A percentile compares a stretch with the other conserved stretches of the same genome.
phyloP scores from a whole-genome alignment of 2,888 invertebrate species.

The Bellardia pandia region DNA sequence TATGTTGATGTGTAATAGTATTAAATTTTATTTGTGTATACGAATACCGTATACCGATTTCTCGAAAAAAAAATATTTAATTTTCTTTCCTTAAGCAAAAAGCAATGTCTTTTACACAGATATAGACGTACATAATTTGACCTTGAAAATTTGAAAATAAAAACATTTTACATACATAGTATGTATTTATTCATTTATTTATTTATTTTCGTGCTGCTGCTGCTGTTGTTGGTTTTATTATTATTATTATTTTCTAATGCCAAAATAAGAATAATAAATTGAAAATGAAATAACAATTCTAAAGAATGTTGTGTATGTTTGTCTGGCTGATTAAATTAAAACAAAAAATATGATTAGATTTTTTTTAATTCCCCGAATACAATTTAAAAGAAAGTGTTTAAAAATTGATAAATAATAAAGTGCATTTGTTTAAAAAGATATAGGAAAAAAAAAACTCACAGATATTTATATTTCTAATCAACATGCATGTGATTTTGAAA shows the following conservation, averaged over 20 bases:
- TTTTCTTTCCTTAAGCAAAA: slow-evolving; percentile 46
- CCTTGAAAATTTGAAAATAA: slow-evolving; percentile 67
- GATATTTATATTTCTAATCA: too few species aligned
- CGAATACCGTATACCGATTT: background rate
- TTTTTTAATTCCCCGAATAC: background rate
- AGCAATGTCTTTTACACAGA: slow-evolving; percentile 44
- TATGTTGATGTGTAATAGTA: background rate
- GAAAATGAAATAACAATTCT: slow-evolving; percentile 20
- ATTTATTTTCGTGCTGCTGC: slow-evolving; percentile 17
- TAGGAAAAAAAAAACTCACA: too few species aligned
- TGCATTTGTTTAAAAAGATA: too few species aligned
- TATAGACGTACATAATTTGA: slow-evolving; percentile 46
- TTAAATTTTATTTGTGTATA: slow-evolving; percentile 14
- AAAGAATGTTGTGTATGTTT: slow-evolving; percentile 2
- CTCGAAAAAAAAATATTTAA: slow-evolving; percentile 5
- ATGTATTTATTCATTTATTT: slow-evolving; percentile 41
- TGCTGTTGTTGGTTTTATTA: slow-evolving; percentile 15
- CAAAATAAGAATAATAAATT: slow-evolving; percentile 49
- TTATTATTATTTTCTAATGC: slow-evolving; percentile 33
- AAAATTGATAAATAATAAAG: background rate
- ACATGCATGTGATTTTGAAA: too few species aligned
- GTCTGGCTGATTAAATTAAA: background rate
- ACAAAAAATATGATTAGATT: slow-evolving; percentile 41
- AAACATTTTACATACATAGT: slow-evolving; percentile 57
- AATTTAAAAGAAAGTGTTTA: background rate